Evolutionary conservation across 1,140 invertebrate genomes (phyloP).

Genomic region (Drosophila orosa): DNA sequence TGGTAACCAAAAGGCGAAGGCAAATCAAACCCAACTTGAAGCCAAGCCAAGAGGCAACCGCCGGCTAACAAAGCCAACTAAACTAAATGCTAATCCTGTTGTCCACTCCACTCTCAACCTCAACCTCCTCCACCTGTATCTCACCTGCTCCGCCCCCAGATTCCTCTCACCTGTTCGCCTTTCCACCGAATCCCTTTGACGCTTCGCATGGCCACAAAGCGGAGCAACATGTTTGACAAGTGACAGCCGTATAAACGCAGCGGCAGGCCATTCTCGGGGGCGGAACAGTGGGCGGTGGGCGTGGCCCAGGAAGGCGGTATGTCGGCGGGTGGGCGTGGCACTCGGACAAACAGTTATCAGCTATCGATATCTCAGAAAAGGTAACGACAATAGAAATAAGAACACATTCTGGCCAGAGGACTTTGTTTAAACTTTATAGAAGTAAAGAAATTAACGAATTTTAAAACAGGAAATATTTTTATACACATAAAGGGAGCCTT

Average conservation of each 20-base stretch:
- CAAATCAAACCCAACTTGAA: slow-evolving; percentile 33
- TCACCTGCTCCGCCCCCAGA: neutral
- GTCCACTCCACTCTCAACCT: slow-evolving; percentile 4
- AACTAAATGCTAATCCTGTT: slow-evolving; percentile 64
- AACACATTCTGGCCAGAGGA: too few species aligned
- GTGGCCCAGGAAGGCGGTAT: slow-evolving; percentile 6
- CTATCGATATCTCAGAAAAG: slow-evolving; percentile 7
- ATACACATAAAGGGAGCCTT: fast-evolving
- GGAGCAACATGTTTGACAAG: slow-evolving; percentile 65
- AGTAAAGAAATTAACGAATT: too few species aligned
- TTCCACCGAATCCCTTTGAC: slow-evolving; percentile 44
- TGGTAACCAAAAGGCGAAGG: slow-evolving; percentile 19
- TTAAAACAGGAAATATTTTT: too few species aligned
- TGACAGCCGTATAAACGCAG: slow-evolving; percentile 51
- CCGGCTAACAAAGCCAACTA: slow-evolving; percentile 59
- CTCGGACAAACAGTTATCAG: slow-evolving; percentile 14
- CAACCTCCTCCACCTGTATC: neutral
- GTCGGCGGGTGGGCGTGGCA: neutral
- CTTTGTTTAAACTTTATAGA: neutral
- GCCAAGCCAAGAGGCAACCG: slow-evolving; percentile 19
- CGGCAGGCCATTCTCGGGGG: slow-evolving; percentile 8
- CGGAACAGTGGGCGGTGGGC: slow-evolving; percentile 8
- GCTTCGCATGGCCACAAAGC: slow-evolving; percentile 51
- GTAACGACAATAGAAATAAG: neutral
- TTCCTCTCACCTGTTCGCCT: neutral